Evolutionary conservation across 2,888 invertebrate species (phyloP).

Genomic region (Hofmannophila pseudospretella): DNA sequence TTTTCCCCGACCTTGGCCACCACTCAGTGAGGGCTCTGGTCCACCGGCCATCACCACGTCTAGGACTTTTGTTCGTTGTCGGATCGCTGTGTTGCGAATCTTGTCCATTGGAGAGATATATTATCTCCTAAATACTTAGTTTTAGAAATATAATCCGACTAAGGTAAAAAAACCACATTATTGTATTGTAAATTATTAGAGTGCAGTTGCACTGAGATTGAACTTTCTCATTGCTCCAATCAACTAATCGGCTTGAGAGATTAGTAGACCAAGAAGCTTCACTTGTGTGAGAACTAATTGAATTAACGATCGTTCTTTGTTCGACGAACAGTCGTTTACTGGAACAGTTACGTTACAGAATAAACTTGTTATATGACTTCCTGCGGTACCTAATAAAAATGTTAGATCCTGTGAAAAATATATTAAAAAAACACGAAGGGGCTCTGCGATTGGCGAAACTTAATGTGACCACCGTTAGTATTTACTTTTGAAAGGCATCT

Average conservation of each 20-base stretch:
- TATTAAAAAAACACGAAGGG: constrained; percentile 40
- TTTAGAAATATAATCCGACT: no score
- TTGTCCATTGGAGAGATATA: no score
- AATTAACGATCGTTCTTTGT: constrained; percentile 2
- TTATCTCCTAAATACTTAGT: no score
- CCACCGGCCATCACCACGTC: no score
- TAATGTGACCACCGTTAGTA: constrained; percentile 42
- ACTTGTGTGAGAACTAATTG: constrained; percentile 2
- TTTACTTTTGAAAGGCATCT: background rate
- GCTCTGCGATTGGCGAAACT: constrained; percentile 37
- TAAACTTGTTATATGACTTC: background rate
- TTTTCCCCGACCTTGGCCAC: no score
- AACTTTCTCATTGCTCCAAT: no score
- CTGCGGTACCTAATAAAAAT: constrained; percentile 19
- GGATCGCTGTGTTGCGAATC: no score
- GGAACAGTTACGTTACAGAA: background rate
- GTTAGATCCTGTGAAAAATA: constrained; percentile 36
- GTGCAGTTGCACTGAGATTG: no score
- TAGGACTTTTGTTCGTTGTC: no score
- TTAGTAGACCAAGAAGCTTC: background rate
- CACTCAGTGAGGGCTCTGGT: no score
- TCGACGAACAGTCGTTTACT: constrained; percentile 5
- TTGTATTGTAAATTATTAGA: no score
- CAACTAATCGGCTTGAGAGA: constrained; percentile 27
- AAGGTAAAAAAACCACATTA: no score